Percentiles rank a stretch among this genome's conserved stretches.
Conservation (phyloP, 2,888 invertebrate species). For the Tinea semifulvella region DNA sequence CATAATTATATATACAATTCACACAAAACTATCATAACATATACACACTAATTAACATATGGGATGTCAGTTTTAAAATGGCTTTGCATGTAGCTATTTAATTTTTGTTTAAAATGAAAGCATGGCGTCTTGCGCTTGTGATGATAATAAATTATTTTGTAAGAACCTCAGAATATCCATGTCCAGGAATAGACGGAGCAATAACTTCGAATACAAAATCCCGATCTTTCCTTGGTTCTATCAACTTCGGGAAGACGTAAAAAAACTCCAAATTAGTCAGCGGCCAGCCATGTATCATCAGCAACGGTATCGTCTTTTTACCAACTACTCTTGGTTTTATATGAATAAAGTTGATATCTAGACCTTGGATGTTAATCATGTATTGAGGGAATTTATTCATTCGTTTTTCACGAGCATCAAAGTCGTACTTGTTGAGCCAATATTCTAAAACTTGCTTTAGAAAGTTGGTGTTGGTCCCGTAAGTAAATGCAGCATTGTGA, state of each 20-base stretch:
- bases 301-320: constrained; percentile 48
- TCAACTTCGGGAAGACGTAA: constrained; percentile 65
- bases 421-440: constrained; percentile 72
- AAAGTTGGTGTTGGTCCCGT: constrained; percentile 62
- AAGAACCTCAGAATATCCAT: constrained; percentile 22
- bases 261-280: constrained; percentile 73
- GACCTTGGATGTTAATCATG: constrained; percentile 71
- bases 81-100: too few species aligned
- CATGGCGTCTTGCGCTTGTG: too few species aligned
- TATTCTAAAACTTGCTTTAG: constrained; percentile 53
- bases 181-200: constrained; percentile 38
- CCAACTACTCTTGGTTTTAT: constrained; percentile 50
- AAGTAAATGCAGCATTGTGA: constrained; percentile 70
- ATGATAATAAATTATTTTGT: too few species aligned
- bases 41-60: too few species aligned
- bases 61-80: too few species aligned
- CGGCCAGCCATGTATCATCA: constrained; percentile 77
- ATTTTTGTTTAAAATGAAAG: background rate
- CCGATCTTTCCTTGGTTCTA: constrained; percentile 37
- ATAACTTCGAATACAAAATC: constrained; percentile 64
- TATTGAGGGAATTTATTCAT: constrained; percentile 74
- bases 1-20: too few species aligned
- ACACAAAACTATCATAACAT: too few species aligned
- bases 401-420: constrained; percentile 65
- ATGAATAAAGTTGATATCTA: constrained; percentile 71